phyloP scores from a whole-genome alignment of 92 coral and sea anemone genomes.

The Metridium senile region DNA sequence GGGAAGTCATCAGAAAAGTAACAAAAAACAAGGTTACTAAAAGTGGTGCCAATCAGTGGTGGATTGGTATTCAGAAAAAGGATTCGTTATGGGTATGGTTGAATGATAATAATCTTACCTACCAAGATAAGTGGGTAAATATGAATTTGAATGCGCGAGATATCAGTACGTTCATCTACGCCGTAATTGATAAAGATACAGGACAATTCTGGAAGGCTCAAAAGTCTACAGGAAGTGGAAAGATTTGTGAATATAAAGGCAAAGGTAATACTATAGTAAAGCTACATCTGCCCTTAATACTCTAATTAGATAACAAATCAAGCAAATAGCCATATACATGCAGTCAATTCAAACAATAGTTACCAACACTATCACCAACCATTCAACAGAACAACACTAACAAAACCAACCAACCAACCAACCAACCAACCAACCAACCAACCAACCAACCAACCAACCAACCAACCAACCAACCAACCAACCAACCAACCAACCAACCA shows the following conservation, averaged over 20 bases:
- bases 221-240: background rate
- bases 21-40: background rate
- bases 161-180: background rate
- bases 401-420: no score
- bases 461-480: no score
- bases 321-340: no score
- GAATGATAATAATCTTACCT: constrained; percentile 1
- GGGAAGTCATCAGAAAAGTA: constrained; percentile 31
- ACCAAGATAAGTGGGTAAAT: background rate
- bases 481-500: no score
- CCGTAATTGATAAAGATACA: constrained; percentile 4
- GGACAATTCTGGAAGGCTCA: constrained; percentile 9
- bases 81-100: constrained; percentile 42
- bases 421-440: no score
- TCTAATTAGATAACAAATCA: background rate
- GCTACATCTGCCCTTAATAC: no score
- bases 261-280: background rate
- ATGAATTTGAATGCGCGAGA: background rate
- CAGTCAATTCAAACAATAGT: no score
- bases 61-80: constrained; percentile 34
- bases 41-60: constrained; percentile 18
- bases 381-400: no score
- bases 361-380: no score
- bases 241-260: constrained; percentile 17
- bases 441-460: no score